Conservation (phyloP, 2,888 invertebrate species). For the Eristalis tenax region DNA sequence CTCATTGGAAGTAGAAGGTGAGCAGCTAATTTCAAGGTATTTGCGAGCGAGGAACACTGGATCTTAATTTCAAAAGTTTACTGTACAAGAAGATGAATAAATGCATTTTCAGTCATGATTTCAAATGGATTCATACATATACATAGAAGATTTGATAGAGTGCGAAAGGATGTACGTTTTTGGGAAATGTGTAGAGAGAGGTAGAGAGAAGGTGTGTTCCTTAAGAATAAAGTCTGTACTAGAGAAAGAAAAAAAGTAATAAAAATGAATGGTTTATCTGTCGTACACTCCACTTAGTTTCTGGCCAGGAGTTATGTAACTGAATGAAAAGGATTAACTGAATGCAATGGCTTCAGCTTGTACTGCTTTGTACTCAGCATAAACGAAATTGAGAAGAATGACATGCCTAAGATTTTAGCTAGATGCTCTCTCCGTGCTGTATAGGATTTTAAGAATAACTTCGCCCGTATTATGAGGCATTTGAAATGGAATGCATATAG, state of each 20-base stretch:
- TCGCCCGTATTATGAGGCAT: neutral
- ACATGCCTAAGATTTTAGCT: conserved; percentile 11
- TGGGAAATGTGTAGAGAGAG: neutral
- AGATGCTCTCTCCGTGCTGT: conserved; percentile 32
- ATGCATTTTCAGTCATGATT: conserved; percentile 58
- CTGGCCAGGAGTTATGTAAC: neutral
- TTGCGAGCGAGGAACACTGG: conserved; percentile 12
- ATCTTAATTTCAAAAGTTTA: conserved; percentile 58
- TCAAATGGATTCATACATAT: conserved; percentile 24
- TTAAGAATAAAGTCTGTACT: neutral
- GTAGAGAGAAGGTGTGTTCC: neutral
- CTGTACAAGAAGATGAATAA: conserved; percentile 69
- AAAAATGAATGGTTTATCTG: neutral
- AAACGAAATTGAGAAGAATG: neutral
- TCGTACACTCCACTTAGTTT: neutral
- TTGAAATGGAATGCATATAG: neutral
- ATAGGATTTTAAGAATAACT: neutral
- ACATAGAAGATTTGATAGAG: conserved; percentile 5
- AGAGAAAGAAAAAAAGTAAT: neutral
- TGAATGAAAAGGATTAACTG: neutral
- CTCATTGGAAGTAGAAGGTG: conserved; percentile 34
- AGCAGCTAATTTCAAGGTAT: conserved; percentile 52
- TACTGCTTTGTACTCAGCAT: neutral
- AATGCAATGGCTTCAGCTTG: neutral
- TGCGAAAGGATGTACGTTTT: neutral